Evolutionary conservation across 2,797 vertebrate genomes (phyloP).

Genomic region (Sebastes matsubarae): DNA sequence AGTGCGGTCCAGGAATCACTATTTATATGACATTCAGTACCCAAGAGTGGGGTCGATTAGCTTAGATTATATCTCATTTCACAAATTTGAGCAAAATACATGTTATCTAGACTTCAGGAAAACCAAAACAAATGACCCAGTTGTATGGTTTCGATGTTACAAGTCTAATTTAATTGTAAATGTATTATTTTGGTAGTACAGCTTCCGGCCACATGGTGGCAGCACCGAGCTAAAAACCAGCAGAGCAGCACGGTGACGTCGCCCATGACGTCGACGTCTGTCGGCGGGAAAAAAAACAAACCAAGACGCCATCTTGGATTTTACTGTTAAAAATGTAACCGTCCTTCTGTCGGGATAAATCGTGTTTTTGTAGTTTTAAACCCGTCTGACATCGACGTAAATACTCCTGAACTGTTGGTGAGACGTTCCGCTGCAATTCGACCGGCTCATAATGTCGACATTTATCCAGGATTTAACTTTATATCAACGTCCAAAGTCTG

Average conservation of each 20-base stretch:
- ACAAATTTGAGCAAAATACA: too few relatives aligned
- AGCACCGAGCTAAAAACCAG: background rate
- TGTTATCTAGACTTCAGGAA: too few relatives aligned
- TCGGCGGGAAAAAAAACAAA: background rate
- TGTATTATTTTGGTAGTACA: background rate
- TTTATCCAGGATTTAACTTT: background rate
- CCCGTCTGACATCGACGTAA: background rate
- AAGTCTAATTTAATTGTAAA: background rate
- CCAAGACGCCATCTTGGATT: background rate
- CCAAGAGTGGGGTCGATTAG: too few relatives aligned
- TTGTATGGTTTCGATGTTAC: background rate
- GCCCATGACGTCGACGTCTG: too few relatives aligned
- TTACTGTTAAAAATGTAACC: background rate
- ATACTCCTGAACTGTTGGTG: background rate
- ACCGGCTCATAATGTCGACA: background rate
- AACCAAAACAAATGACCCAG: too few relatives aligned
- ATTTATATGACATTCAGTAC: background rate
- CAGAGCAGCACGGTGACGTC: too few relatives aligned
- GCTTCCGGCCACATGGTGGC: background rate
- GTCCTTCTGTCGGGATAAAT: background rate
- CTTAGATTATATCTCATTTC: too few relatives aligned
- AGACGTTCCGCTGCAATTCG: rapidly evolving
- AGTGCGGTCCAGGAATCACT: background rate
- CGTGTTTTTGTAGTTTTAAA: background rate
- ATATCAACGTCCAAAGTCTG: rapidly evolving